Percentiles rank a stretch among this genome's conserved stretches.
Evolutionary conservation across 2,797 vertebrate species (phyloP).

Genomic region (Eulemur coronatus): DNA sequence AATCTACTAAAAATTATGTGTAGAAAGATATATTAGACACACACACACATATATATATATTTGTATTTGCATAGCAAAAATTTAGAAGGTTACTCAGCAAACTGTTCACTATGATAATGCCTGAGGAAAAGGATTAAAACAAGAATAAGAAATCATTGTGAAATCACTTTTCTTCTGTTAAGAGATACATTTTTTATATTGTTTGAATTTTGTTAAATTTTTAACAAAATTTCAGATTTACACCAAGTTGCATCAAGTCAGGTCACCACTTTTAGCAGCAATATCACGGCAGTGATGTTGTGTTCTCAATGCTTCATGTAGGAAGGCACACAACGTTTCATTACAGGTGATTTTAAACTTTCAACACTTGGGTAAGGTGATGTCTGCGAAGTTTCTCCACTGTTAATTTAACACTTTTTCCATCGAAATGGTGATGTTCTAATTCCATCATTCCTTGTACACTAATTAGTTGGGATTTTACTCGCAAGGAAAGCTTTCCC

Average conservation of each 20-base stretch:
- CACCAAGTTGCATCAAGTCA: neutral
- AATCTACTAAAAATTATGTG: neutral
- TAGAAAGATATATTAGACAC: neutral
- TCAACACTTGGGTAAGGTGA: neutral
- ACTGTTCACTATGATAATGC: neutral
- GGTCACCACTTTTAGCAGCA: neutral
- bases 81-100: neutral
- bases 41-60: neutral
- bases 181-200: neutral
- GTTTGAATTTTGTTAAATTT: neutral
- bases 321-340: neutral
- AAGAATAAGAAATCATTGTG: neutral
- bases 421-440: neutral
- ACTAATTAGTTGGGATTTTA: neutral
- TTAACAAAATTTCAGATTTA: slow-evolving; percentile 22
- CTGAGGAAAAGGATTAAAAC: neutral
- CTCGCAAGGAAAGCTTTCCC: neutral
- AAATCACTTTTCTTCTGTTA: neutral
- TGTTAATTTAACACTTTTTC: neutral
- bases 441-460: neutral
- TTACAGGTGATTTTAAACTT: neutral
- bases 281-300: neutral
- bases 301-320: neutral
- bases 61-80: neutral
- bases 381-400: neutral